Base-by-base conservation (phyloP, 2,113 vertebrate species). In the Cygnus buccinator region DNA sequence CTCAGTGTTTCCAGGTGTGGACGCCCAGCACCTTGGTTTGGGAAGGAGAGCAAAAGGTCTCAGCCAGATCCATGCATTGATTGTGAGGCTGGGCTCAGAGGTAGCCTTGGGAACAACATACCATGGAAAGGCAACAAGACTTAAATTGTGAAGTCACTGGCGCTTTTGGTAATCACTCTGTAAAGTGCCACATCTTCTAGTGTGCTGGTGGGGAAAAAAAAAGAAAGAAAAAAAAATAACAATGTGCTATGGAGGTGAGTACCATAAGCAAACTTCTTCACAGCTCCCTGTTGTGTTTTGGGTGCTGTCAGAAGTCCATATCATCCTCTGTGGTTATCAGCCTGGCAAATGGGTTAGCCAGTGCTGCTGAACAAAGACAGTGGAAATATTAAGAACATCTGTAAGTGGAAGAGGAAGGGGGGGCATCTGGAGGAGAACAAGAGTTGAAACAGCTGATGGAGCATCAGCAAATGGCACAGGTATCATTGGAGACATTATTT, bases 391-490 rank as follows among this genome's bases (percentile, higher is more conserved):
- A 61, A 59, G 52, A 74, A 25, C 88, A 95, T 80, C 80, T 95
- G 89, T n/a, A 66, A 87, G 31, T 50, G 62, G 54, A 93, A 93
- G 92, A 58, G 94, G 67, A 94, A 95, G 76, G 82, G 79, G 85
- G 90, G 75, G 75, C 82, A 92, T 71, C 84, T 95, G 94, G 87
- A 89, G 90, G 76, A 94, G 72, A 78, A 63, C 52, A 83, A 52
- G 25, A 59, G 90, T 7, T 52, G 75, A 65, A 68, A 76, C 62
- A 72, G 58, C 39, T 85, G 78, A 65, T 4, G 28, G 63, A 74
- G 61, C 55, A 44, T 65, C 84, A 70, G 37, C 66, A 87, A 57
- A 86, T 79, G 39, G 62, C 58, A 52, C 54, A 59, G 63, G 31
- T 71, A 89, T 63, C 71, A 59, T 66, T 61, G 74, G 31, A 81